Conservation (phyloP, 2,888 invertebrate species). For the Allacma fusca region DNA sequence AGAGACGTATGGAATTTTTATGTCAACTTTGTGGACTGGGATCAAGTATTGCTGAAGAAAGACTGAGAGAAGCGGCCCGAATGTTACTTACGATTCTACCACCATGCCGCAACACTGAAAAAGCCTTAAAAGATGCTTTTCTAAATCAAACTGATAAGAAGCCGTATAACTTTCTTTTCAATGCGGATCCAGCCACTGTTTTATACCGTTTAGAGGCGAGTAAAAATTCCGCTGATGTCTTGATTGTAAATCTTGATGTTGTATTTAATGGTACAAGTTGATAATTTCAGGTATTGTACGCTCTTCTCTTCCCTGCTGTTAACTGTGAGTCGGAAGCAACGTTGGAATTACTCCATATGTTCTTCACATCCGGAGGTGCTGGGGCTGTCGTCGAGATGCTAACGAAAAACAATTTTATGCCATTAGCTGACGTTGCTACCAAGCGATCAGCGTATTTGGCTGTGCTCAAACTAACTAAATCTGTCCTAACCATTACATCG, state of each 20-base stretch:
- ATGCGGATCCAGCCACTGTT: conserved; percentile 66
- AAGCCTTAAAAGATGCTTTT: conserved; percentile 70
- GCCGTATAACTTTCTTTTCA: conserved; percentile 59
- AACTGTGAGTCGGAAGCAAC: conserved; percentile 76
- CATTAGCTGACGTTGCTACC: conserved; percentile 78
- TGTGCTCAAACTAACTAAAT: conserved; percentile 85
- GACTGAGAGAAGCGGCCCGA: conserved; percentile 83
- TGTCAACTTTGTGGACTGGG: conserved; percentile 86
- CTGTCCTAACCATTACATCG: conserved; percentile 86
- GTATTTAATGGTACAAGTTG: no score
- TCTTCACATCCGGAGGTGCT: conserved; percentile 70
- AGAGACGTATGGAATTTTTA: conserved; percentile 59
- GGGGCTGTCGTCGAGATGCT: conserved; percentile 79
- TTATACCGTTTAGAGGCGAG: conserved; percentile 76
- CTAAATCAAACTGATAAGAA: conserved; percentile 60
- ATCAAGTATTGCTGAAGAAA: conserved; percentile 79
- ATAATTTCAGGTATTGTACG: conserved; percentile 75
- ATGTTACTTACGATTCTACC: conserved; percentile 82
- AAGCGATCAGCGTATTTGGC: conserved; percentile 86
- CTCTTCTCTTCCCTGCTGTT: conserved; percentile 88
- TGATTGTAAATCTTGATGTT: no score
- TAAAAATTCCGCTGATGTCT: conserved; percentile 13
- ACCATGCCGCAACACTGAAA: conserved; percentile 74
- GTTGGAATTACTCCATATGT: conserved; percentile 56
- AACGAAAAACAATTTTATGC: conserved; percentile 84